These are phyloP conservation scores for Choristoneura fumiferana DNA, from an alignment of 1,140 invertebrate species.

Conservation along the genomic window DNA sequence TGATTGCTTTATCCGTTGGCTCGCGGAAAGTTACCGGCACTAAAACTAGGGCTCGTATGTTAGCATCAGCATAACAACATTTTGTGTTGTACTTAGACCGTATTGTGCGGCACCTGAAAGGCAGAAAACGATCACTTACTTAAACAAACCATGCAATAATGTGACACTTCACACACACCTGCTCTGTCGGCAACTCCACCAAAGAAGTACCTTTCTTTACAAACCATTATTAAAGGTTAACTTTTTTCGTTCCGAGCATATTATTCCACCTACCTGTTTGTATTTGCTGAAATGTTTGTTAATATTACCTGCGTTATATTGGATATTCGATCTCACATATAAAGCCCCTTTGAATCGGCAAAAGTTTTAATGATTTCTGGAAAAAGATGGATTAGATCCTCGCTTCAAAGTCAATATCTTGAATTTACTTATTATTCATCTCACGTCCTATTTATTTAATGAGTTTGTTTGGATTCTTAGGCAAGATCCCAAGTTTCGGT, in stretches of 20 bases:
- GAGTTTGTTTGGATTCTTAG: constrained; percentile 16
- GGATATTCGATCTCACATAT: constrained; percentile 18
- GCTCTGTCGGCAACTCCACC: too few relatives aligned
- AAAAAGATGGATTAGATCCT: constrained; percentile 22
- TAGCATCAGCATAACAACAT: not conserved
- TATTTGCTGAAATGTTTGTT: too few relatives aligned
- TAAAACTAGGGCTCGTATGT: constrained; percentile 1
- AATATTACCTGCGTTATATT: constrained; percentile 13
- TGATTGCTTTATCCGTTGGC: constrained; percentile 13
- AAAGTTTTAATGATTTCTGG: constrained; percentile 36
- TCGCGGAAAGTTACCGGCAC: constrained; percentile 16
- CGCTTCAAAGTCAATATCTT: constrained; percentile 17
- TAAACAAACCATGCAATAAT: too few relatives aligned
- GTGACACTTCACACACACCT: too few relatives aligned
- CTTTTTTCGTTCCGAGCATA: not conserved
- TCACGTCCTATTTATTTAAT: constrained; percentile 17
- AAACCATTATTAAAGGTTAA: not conserved
- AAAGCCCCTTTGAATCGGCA: constrained; percentile 26
- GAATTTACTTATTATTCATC: constrained; percentile 12
- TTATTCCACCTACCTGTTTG: constrained; percentile 5
- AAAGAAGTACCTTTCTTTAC: too few relatives aligned
- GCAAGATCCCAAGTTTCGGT: constrained; percentile 7
- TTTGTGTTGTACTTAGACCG: not conserved
- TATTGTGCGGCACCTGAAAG: too few relatives aligned
- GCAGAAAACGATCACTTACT: too few relatives aligned